These are phyloP conservation scores for Glyphotaelius pellucidus DNA, from an alignment of 2,888 invertebrate species.

Conservation along the genomic window DNA sequence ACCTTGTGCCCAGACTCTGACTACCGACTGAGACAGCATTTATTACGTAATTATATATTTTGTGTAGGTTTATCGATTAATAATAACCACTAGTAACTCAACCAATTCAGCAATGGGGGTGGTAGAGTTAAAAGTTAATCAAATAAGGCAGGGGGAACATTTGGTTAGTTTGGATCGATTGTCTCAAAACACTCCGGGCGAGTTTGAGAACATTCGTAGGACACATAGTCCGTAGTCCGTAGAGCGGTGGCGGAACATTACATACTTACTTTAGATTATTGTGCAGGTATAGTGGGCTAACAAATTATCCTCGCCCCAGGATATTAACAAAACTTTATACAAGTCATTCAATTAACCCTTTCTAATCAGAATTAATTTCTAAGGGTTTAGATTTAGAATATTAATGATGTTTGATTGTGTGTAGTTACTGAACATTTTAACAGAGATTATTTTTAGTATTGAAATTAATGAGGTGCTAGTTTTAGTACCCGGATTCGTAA, in stretches of 20 bases:
- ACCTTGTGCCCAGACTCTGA: neutral
- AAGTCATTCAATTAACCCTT: neutral
- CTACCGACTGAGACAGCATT: neutral
- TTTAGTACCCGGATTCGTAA: neutral
- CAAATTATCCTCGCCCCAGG: neutral
- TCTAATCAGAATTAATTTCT: neutral
- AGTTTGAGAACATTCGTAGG: neutral
- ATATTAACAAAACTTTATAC: neutral
- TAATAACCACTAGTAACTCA: neutral
- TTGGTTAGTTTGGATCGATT: neutral
- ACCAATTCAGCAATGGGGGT: neutral
- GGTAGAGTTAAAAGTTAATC: neutral
- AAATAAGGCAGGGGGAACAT: neutral
- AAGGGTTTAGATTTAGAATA: neutral
- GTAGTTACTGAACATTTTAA: neutral
- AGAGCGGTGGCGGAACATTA: neutral
- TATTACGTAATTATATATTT: neutral
- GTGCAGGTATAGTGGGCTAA: neutral
- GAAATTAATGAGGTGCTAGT: neutral
- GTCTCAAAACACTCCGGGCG: neutral
- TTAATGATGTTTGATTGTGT: neutral
- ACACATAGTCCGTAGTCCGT: neutral
- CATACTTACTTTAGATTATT: neutral
- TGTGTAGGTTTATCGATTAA: neutral
- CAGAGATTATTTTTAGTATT: neutral